Conservation (phyloP, 37 sponge, comb jelly and placozoan species). For the Ephydatia muelleri region DNA sequence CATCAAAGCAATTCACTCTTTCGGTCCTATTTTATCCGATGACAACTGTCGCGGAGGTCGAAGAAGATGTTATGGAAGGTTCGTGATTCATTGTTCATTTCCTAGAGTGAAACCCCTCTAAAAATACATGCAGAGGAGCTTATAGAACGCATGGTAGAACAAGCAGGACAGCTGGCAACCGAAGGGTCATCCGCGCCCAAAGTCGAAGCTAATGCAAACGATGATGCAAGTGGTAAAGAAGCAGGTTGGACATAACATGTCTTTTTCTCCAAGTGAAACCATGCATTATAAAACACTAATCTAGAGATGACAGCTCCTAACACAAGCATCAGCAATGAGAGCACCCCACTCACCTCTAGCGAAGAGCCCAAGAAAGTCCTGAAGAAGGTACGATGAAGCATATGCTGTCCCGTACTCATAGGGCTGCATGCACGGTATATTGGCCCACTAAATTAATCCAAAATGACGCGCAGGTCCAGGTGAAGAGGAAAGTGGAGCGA, state of each 20-base stretch:
- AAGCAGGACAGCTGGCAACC: slow-evolving; percentile 70
- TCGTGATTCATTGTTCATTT: neutral
- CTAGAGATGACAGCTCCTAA: neutral
- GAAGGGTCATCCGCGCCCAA: slow-evolving; percentile 30
- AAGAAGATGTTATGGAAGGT: slow-evolving; percentile 55
- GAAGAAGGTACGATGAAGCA: neutral
- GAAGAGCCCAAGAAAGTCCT: neutral
- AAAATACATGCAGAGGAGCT: slow-evolving; percentile 51
- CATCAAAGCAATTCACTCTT: slow-evolving; percentile 24
- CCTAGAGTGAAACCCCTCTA: neutral
- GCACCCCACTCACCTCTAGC: neutral
- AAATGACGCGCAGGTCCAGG: too few relatives aligned
- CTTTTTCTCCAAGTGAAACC: neutral
- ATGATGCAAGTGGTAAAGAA: neutral
- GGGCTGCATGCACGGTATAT: neutral
- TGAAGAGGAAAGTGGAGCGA: slow-evolving; percentile 32
- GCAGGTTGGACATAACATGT: neutral
- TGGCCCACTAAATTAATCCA: slow-evolving; percentile 22
- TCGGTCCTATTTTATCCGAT: slow-evolving; percentile 69
- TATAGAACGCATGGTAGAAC: slow-evolving; percentile 74
- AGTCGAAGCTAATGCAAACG: neutral
- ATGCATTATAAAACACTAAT: neutral
- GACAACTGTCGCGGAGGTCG: slow-evolving; percentile 44
- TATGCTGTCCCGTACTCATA: neutral
- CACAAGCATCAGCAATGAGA: neutral